Percentiles rank a stretch among this genome's conserved stretches.
Conservation (phyloP, 2,888 invertebrate genomes). For the Coelogynopora nodosa region DNA sequence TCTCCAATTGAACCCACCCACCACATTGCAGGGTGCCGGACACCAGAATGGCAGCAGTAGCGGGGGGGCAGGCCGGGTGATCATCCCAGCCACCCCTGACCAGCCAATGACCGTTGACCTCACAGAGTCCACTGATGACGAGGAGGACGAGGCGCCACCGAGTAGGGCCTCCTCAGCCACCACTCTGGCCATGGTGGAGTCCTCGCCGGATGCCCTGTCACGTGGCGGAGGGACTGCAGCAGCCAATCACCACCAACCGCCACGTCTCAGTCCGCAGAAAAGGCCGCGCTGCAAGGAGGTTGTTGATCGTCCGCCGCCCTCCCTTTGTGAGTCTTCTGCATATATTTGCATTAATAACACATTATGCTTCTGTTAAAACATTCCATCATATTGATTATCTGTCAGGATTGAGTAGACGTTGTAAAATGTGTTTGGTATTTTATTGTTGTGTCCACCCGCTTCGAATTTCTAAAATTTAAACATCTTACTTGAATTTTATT, state of each 20-base stretch:
- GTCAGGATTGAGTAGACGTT: too few species aligned
- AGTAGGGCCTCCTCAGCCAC: constrained; percentile 13
- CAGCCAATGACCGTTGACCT: constrained; percentile 1
- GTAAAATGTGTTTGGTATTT: too few species aligned
- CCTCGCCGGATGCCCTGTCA: background rate
- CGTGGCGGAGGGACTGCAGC: background rate
- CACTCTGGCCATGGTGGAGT: background rate
- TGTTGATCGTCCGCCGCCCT: background rate
- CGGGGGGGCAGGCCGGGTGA: background rate
- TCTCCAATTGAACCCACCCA: too few species aligned
- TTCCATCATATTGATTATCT: too few species aligned
- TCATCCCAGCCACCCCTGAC: background rate
- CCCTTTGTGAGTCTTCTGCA: constrained; percentile 2
- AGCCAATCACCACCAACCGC: too few species aligned
- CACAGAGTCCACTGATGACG: background rate
- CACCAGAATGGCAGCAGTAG: background rate
- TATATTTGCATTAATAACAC: too few species aligned
- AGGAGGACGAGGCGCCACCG: background rate
- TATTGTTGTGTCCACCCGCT: too few species aligned
- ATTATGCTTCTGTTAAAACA: too few species aligned
- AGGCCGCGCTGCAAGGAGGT: background rate
- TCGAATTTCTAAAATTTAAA: too few species aligned
- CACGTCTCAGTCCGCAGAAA: background rate
- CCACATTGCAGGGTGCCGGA: too few species aligned
- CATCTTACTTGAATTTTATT: too few species aligned